phyloP scores from a whole-genome alignment of 2,888 invertebrate genomes.

The Oscheius onirici region DNA sequence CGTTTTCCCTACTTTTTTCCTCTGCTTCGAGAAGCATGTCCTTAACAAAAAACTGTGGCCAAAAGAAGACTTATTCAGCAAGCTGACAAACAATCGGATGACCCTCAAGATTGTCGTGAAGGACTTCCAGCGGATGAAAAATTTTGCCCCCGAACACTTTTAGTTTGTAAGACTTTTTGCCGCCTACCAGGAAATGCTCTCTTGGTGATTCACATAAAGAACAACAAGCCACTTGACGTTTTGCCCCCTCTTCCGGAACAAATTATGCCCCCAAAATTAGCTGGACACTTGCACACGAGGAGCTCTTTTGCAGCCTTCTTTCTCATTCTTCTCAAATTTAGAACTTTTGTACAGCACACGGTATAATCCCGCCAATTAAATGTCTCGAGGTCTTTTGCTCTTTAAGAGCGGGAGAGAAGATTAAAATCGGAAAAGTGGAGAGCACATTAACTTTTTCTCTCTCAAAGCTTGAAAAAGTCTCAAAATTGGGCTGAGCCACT shows the following conservation, averaged over 20 bases:
- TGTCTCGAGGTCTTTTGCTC: too few relatives aligned
- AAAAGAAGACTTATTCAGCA: background rate
- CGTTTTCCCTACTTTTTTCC: conserved; percentile 15
- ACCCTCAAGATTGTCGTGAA: conserved; percentile 4
- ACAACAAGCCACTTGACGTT: background rate
- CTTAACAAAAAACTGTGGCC: background rate
- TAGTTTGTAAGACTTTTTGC: background rate
- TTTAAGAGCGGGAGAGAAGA: too few relatives aligned
- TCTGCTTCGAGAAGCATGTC: background rate
- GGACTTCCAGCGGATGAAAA: background rate
- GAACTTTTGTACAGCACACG: too few relatives aligned
- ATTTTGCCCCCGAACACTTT: too few relatives aligned
- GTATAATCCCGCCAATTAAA: too few relatives aligned
- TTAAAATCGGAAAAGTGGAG: too few relatives aligned
- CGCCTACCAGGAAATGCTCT: background rate
- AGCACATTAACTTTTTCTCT: too few relatives aligned
- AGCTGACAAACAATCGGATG: conserved; percentile 18
- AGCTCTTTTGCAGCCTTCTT: background rate
- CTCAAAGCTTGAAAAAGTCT: too few relatives aligned
- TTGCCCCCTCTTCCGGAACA: conserved; percentile 22
- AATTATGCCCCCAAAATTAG: conserved; percentile 24
- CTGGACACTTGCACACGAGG: background rate
- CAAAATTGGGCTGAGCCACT: background rate
- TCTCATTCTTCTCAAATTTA: background rate
- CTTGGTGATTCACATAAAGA: background rate